Evolutionary conservation across 2,113 vertebrate genomes (phyloP).

Genomic region (Lepus americanus): DNA sequence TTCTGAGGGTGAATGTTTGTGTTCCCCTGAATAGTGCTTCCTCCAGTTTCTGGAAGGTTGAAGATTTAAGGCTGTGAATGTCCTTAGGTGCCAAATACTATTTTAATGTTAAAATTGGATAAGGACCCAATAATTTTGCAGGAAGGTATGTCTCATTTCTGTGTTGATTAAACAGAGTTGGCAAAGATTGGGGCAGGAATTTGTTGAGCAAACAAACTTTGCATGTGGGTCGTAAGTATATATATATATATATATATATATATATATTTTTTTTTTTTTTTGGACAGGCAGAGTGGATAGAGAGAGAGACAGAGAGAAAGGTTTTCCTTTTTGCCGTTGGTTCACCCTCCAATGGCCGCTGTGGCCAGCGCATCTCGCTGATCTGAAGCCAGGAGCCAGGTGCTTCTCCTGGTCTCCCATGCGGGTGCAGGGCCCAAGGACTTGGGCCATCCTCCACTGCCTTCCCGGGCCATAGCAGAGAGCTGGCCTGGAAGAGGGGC

Average conservation of each 20-base stretch:
- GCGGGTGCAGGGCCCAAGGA: too few relatives aligned
- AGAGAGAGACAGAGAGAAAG: too few relatives aligned
- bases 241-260: not conserved
- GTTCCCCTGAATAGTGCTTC: not conserved
- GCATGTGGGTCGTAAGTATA: not conserved
- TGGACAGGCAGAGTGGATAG: too few relatives aligned
- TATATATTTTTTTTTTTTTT: too few relatives aligned
- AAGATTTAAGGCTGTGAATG: not conserved
- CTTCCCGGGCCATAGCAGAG: too few relatives aligned
- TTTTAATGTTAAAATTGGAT: constrained; percentile 64
- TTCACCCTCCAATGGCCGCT: too few relatives aligned
- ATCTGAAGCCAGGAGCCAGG: too few relatives aligned
- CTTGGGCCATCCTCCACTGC: too few relatives aligned
- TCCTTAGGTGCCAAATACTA: constrained; percentile 20
- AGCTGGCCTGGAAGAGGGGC: too few relatives aligned
- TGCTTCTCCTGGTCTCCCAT: too few relatives aligned
- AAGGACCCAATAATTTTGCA: constrained; percentile 15
- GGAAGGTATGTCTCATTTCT: not conserved
- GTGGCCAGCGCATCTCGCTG: too few relatives aligned
- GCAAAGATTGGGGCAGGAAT: not conserved
- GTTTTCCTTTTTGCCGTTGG: too few relatives aligned
- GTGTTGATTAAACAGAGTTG: constrained; percentile 53
- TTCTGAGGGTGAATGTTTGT: not conserved
- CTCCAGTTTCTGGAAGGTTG: constrained; percentile 1
- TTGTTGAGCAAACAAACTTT: constrained; percentile 37